Evolutionary conservation across 1,140 invertebrate species (phyloP), one percentile per base, ranked within the genome.

Genomic region (Harpegnathos saltator): DNA sequence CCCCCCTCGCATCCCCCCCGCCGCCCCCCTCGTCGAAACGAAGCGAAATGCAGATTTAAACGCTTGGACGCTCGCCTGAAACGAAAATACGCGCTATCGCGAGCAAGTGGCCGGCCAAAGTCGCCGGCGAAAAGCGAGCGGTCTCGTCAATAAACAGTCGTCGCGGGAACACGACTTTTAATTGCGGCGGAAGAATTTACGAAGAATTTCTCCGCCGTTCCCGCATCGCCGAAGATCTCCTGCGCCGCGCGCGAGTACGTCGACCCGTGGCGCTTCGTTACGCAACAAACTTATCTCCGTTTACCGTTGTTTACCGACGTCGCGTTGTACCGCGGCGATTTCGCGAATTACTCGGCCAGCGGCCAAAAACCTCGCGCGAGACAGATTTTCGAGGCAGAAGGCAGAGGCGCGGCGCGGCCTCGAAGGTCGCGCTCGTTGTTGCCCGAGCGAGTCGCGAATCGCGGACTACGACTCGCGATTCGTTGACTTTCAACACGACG

Each of bases 21-120:
- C n/a, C n/a, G n/a, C n/a, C n/a, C n/a, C n/a, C n/a, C n/a, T n/a
- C n/a, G n/a, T 52, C 61, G 50, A 17, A 68, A 68, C 15, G 14
- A 26, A 7, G 56, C 29, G 7, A 68, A 78, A 78, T 58, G 50
- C 22, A 68, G 38, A 71, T 80, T 71, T 80, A 69, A 56, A 58
- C 38, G 71, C 33, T 80, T 80, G 75, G 75, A 80, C 24, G 15
- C 48, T 29, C 22, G 75, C 75, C 75, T 56, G 24, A 1, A 48
- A 69, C 52, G 26, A 58, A 50, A 58, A 58, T 48, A 19, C 9
- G 26, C 33, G 38, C 38, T 44, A 44, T 44, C 38, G 9, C 29
- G 29, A n/a, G n/a, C 38, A 14, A n/a, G n/a, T 19, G 72, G 22
- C 59, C 63, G 15, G 29, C 1, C 5, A 5, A 33, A n/a, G n/a